Evolutionary conservation across 2,888 invertebrate genomes (phyloP), one percentile per base, ranked within the genome.

Genomic region (Mesopsocus fuscifrons): DNA sequence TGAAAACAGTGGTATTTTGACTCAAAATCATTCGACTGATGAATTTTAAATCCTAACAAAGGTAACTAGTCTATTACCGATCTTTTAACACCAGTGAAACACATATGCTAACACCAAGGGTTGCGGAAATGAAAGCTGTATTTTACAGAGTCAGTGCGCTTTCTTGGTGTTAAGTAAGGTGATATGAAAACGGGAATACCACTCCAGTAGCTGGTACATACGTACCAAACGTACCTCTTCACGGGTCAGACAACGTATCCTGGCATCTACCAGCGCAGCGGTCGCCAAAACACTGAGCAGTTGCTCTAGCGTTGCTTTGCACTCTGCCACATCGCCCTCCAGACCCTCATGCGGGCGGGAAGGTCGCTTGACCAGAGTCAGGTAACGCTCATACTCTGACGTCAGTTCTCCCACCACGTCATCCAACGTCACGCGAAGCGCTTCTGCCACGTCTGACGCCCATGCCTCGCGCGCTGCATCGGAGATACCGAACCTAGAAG

Each of bases 201-300:
- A n/a, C n/a, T n/a, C n/a, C n/a, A n/a, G n/a, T n/a, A n/a, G n/a
- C n/a, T n/a, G n/a, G n/a, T n/a, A n/a, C n/a, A n/a, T n/a, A n/a
- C n/a, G n/a, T n/a, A n/a, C n/a, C n/a, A 41, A 20, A 20, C 17
- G 45, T 42, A 52, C 66, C 65, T 42, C n/a, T n/a, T 70, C 69
- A 45, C 72, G 72, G 50, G 70, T 71, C 40, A 80, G 64, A 41
- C 80, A 74, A 41, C 71, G 68, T 51, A 82, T 74, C 52, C 80
- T 69, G 43, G 82, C 79, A 61, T 83, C 80, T 43, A 83, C 72
- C 45, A 83, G 62, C 32, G 78, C 76, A 57, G 78, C 79, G 52
- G 78, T 78, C 22, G 78, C 77, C 40, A 77, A 65, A 43, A 79
- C 68, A 54, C 78, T 78, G 11, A 77, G 74, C 53, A 76, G 76